These are phyloP conservation scores for Beris chalybata DNA, from an alignment of 2,888 invertebrate genomes.

Conservation along the genomic window DNA sequence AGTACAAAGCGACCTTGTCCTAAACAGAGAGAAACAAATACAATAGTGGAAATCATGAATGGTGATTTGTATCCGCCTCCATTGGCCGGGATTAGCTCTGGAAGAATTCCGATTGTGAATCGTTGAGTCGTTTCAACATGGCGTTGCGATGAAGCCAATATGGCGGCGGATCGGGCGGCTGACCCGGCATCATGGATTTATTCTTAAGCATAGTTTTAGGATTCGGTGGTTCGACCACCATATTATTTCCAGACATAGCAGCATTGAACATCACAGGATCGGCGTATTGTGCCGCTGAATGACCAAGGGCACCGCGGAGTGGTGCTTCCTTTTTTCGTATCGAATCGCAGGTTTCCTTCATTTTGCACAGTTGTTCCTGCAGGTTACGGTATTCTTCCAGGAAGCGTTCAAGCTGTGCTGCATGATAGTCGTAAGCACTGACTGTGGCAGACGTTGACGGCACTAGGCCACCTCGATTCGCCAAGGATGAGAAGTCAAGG, in stretches of 20 bases:
- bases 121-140: conserved; percentile 56
- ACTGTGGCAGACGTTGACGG: conserved; percentile 58
- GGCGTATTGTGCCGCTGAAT: conserved; percentile 52
- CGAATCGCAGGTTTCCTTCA: conserved; percentile 78
- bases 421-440: conserved; percentile 73
- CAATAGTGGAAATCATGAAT: background rate
- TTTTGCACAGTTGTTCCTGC: conserved; percentile 75
- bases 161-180: conserved; percentile 55
- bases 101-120: conserved; percentile 57
- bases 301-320: conserved; percentile 46
- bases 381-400: conserved; percentile 77
- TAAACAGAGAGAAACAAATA: conserved; percentile 18
- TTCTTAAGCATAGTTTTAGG: conserved; percentile 62
- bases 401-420: conserved; percentile 77
- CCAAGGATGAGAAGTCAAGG: conserved; percentile 63
- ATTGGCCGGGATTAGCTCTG: conserved; percentile 56
- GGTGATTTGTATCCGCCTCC: background rate
- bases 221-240: conserved; percentile 44
- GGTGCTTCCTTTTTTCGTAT: conserved; percentile 59
- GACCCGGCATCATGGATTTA: conserved; percentile 57
- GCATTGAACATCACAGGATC: conserved; percentile 57
- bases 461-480: conserved; percentile 54
- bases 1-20: conserved; percentile 17
- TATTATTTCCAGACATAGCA: conserved; percentile 45
- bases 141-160: conserved; percentile 58